Percentiles rank a stretch among this genome's conserved stretches.
Conservation (phyloP, 2,888 invertebrate genomes). For the Shargacucullia verbasci region DNA sequence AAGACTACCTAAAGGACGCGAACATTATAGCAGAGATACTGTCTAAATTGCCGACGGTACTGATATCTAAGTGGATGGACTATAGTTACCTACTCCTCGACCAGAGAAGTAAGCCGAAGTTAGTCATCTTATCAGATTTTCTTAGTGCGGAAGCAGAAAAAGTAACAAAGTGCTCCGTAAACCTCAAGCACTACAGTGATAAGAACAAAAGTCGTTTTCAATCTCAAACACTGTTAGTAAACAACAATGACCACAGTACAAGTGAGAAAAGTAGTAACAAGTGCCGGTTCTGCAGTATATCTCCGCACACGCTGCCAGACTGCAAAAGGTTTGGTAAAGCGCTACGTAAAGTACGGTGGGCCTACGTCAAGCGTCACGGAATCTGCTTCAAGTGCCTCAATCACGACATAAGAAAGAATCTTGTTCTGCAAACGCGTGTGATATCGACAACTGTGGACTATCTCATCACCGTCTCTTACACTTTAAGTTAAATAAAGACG, state of each 20-base stretch:
- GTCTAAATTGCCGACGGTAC: constrained; percentile 19
- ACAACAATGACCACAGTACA: not conserved
- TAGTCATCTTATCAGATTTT: no score
- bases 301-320: not conserved
- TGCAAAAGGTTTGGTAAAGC: no score
- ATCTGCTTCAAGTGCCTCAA: not conserved
- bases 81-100: not conserved
- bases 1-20: constrained; percentile 33
- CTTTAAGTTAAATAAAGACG: not conserved
- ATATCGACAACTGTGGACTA: constrained; percentile 2
- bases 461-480: not conserved
- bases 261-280: constrained; percentile 1
- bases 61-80: constrained; percentile 20
- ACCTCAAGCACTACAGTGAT: no score
- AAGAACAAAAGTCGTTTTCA: no score
- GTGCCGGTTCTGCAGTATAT: not conserved
- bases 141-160: constrained; percentile 1
- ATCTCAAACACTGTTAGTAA: not conserved
- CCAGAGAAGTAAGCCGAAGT: no score
- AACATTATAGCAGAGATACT: constrained; percentile 11
- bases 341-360: not conserved
- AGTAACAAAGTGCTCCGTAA: not conserved
- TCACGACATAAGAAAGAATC: not conserved
- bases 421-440: not conserved
- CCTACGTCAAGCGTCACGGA: constrained; percentile 1